Conservation (phyloP, 2,888 invertebrate species). For the Ornithoptera alexandrae region DNA sequence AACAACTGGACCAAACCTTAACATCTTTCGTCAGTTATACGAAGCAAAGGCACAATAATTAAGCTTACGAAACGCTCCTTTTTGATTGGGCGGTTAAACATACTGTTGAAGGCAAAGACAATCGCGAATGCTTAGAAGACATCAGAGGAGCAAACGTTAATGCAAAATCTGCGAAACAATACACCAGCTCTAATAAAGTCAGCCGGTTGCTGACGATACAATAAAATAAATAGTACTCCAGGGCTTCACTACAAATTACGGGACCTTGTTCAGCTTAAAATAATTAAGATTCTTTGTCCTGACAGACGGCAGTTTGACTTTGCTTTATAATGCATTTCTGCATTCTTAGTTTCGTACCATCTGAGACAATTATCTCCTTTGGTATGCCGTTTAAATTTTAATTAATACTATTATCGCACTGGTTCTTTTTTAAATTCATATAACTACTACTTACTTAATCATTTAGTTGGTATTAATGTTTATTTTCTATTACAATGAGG, state of each 20-base stretch:
- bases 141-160: conserved; percentile 62
- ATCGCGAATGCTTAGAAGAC: conserved; percentile 51
- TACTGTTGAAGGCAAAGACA: conserved; percentile 54
- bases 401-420: conserved; percentile 10
- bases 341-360: conserved; percentile 35
- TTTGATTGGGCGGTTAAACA: conserved; percentile 42
- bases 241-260: conserved; percentile 69
- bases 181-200: conserved; percentile 58
- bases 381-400: conserved; percentile 14
- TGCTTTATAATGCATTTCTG: conserved; percentile 40
- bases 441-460: background rate
- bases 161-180: conserved; percentile 71
- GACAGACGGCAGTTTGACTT: conserved; percentile 48
- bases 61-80: background rate
- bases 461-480: background rate
- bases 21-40: too few relatives aligned
- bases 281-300: conserved; percentile 74
- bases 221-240: conserved; percentile 66
- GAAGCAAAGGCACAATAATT: too few relatives aligned
- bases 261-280: conserved; percentile 69
- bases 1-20: too few relatives aligned
- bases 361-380: conserved; percentile 34
- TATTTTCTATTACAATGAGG: background rate
- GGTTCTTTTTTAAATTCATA: background rate
- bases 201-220: conserved; percentile 64